Base-by-base conservation (phyloP, 2,797 vertebrate genomes). In the Miichthys miiuy region DNA sequence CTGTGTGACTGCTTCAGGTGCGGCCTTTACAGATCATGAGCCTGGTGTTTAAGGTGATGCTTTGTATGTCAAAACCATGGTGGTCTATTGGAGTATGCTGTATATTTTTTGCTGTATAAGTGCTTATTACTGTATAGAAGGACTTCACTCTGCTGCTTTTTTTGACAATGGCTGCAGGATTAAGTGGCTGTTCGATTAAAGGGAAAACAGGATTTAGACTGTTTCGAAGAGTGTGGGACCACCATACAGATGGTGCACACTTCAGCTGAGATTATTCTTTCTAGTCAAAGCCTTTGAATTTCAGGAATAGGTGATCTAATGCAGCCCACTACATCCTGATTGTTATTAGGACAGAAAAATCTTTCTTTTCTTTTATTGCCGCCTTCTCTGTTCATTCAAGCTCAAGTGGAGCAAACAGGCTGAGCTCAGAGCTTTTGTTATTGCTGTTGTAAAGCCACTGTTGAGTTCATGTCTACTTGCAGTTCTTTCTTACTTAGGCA, bases 171-270 rank as follows among this genome's bases (percentile, higher is more conserved):
- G 68, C 81, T 79, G 60, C 67, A 78, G 74, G 87, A 86, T 88
- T 84, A 84, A 78, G 72, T 76, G 67, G 52, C 72, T 61, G 23
- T 42, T 69, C 76, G 89, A 86, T 90, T 88, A 88, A 87, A 84
- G 65, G 47, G 47, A 86, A 85, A 87, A 84, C 66, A 46, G 56
- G 82, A 82, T 86, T 86, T 38, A 71, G 58, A 74, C 55, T 52
- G 51, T 76, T 79, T 66, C 75, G 67, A 80, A 56, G 16, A 42
- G 56, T 50, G 10, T 21, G 57, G 65, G 38, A 72, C 68, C 68
- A 41, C 68, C 58, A 4, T 51, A 58, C 56, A 51, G n/a, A 79
- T 42, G 67, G 12, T 42, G 41, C 12, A 42, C 12, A 38, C 58
- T 75, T 65, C 30, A 73, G 52, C 18, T 20, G 27, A 23, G 50